Base-by-base conservation (phyloP, 2,888 invertebrate genomes). In the Petrophora chlorosata region DNA sequence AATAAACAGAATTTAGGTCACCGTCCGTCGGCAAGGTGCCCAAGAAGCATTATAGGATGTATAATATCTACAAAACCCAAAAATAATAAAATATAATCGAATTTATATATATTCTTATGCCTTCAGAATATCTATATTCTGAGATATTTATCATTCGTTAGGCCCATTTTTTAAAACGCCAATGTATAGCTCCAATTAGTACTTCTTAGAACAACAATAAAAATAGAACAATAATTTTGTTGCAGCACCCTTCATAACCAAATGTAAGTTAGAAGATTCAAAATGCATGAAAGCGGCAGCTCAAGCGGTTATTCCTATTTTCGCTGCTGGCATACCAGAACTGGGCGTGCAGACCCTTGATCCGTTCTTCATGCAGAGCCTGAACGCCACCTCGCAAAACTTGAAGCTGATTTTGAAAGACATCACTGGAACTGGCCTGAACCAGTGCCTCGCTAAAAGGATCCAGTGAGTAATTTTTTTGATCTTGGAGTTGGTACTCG, bases 401-500 rank as follows among this genome's bases (percentile, higher is more conserved):
- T 56, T 84, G 2, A 74, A 69, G 3, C 55, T 84, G 1, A 8
- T 61, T 0, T 9, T 84, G 0, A 58, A 47, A 4, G 71, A 84
- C 13, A 34, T 72, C 0, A 62, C 51, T 1, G 58, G 70, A 1
- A 73, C 52, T 0, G 82, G 83, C 4, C 54, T 85, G 1, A 75
- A 67, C 13, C 52, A 67, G 7, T 80, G 78, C 44, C 3, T 58
- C 3, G 58, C 62, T 0, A 76, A 75, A 44, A 79, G 72, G 59
- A 25, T 75, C 0, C 39, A 66, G 84, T 84, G 65, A 76, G 80
- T 79, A 40, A 32, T 14, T 28, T 23, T 23, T n/a, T n/a, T n/a
- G n/a, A n/a, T n/a, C n/a, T n/a, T n/a, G n/a, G n/a, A n/a, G n/a
- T n/a, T n/a, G n/a, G n/a, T n/a, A n/a, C n/a, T n/a, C n/a, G n/a